These are phyloP conservation scores for Empidonax alnorum DNA, from an alignment of 2,113 vertebrate genomes.

Conservation along the genomic window DNA sequence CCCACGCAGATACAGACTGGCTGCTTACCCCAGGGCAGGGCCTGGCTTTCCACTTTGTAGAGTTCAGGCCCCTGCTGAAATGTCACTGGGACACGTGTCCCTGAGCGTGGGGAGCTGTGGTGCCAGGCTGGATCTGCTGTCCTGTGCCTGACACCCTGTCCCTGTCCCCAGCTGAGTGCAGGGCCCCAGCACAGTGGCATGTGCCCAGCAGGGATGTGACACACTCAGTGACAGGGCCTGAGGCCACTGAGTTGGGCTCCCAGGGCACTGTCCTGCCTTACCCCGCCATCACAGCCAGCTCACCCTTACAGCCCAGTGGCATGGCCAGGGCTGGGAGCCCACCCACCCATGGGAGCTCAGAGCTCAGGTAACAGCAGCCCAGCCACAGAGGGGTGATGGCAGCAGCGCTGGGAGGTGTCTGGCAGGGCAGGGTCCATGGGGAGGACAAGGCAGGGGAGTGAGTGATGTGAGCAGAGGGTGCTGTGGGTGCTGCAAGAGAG, in stretches of 20 bases:
- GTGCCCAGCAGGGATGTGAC: background rate
- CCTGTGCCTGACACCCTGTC: background rate
- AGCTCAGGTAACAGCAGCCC: background rate
- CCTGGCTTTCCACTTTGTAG: background rate
- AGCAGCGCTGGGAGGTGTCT: background rate
- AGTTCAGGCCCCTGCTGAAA: background rate
- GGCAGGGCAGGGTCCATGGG: fast-evolving
- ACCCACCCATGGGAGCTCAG: no score
- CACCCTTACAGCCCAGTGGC: fast-evolving
- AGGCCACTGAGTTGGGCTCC: background rate
- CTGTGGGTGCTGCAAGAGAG: background rate
- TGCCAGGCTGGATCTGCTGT: background rate
- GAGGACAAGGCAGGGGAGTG: background rate
- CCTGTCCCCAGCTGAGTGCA: background rate
- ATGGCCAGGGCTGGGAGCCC: background rate
- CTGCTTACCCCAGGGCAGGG: background rate
- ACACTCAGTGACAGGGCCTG: fast-evolving
- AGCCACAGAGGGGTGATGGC: background rate
- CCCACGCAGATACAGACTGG: fast-evolving
- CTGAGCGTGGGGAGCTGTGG: fast-evolving
- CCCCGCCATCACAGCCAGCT: fast-evolving
- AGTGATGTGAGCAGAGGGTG: background rate
- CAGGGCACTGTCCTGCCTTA: fast-evolving
- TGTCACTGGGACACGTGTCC: background rate
- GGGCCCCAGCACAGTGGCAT: fast-evolving